These are phyloP conservation scores for Percina caprodes DNA, from an alignment of 2,113 vertebrate genomes.

Conservation along the genomic window DNA sequence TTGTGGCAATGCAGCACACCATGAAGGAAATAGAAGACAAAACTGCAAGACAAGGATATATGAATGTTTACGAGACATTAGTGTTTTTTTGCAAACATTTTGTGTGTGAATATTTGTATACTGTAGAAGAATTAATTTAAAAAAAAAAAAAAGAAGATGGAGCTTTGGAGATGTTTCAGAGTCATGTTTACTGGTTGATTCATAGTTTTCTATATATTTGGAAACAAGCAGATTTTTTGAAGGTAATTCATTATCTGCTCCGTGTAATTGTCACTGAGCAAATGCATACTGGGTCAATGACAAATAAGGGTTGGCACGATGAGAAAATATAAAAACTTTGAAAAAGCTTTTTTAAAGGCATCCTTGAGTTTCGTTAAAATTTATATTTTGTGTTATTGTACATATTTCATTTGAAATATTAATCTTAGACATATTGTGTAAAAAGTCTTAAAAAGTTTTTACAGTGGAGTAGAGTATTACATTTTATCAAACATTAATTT, in stretches of 20 bases:
- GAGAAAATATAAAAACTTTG: too few relatives aligned
- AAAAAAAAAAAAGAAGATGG: neutral
- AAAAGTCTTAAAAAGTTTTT: too few relatives aligned
- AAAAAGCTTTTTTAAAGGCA: too few relatives aligned
- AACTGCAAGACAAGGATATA: constrained; percentile 53
- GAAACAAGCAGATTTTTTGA: neutral
- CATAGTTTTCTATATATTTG: neutral
- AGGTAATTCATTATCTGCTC: neutral
- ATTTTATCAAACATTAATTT: too few relatives aligned
- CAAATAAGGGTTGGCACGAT: too few relatives aligned
- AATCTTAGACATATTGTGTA: too few relatives aligned
- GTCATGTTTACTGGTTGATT: neutral
- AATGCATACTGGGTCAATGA: neutral
- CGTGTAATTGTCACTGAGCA: neutral
- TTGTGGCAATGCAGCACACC: constrained; percentile 54
- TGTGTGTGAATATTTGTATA: constrained; percentile 33
- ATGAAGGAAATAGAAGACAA: constrained; percentile 53
- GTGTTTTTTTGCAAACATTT: constrained; percentile 57
- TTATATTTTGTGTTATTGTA: too few relatives aligned
- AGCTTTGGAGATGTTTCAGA: constrained; percentile 9
- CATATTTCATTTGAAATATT: too few relatives aligned
- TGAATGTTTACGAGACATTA: constrained; percentile 80
- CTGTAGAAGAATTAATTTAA: constrained; percentile 14
- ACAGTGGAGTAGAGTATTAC: too few relatives aligned
- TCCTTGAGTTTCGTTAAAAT: too few relatives aligned